Percentiles rank a stretch among this genome's conserved stretches.
Conservation (phyloP, 2,797 vertebrate species). For the Siniperca obscura region DNA sequence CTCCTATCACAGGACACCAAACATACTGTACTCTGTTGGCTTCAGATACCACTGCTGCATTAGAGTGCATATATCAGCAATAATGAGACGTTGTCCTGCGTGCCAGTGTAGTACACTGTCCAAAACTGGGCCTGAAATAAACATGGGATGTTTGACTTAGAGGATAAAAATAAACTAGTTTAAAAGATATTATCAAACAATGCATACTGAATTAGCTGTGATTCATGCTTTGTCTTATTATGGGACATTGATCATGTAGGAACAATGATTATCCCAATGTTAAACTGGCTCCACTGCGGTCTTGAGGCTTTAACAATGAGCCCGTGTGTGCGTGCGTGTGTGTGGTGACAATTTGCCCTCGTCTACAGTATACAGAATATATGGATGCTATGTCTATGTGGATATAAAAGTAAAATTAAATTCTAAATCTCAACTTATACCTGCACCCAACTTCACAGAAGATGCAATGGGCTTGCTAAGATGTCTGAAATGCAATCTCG, state of each 20-base stretch:
- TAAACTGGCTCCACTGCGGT: slow-evolving; percentile 32
- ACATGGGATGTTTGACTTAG: neutral
- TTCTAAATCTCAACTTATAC: neutral
- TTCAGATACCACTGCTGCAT: slow-evolving; percentile 49
- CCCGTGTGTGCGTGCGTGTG: neutral
- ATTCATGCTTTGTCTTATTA: neutral
- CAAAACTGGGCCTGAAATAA: neutral
- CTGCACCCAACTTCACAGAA: neutral
- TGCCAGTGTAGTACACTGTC: neutral
- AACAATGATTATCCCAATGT: slow-evolving; percentile 32
- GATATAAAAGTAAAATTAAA: neutral
- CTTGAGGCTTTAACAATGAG: neutral
- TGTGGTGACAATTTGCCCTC: neutral
- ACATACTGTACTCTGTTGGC: slow-evolving; percentile 48
- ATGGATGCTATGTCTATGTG: neutral
- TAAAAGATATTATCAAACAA: neutral
- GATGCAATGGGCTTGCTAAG: neutral
- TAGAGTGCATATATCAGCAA: slow-evolving; percentile 30
- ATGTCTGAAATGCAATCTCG: slow-evolving; percentile 51
- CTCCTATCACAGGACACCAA: slow-evolving; percentile 51
- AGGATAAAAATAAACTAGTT: neutral
- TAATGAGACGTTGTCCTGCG: neutral
- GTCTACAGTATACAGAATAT: neutral
- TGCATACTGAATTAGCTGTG: neutral
- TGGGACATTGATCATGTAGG: neutral